Evolutionary conservation across 1,140 invertebrate species (phyloP), one percentile per base, ranked within the genome.

Genomic region (Drosophila bocqueti): DNA sequence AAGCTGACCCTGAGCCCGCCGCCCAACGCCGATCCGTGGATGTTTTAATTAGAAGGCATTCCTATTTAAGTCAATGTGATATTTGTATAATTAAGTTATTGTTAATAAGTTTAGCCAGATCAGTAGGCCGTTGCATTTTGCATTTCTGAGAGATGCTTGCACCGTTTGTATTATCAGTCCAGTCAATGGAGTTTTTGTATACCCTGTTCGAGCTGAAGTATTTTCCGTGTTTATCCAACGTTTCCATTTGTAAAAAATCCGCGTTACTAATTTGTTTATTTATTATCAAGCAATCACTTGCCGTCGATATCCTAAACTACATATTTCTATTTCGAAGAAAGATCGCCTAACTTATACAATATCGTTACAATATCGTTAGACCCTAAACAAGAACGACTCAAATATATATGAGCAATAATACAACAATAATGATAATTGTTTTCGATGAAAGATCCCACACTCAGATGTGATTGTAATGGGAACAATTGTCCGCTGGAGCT

Each of bases 121-220:
- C 6, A 63, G 10, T 74, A 3, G 29, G 42, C 34, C 13, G 24
- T 75, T 47, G 40, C 18, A 34, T 24, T 29, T 4, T 6, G 73
- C 74, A 78, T 77, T 74, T 85, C 54, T 58, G 67, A 81, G 8
- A 86, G 60, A 63, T 86, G 83, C 60, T 10, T 16, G 26, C 29
- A 26, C n/a, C 38, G 57, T 15, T 60, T 67, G 34, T 64, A 74
- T 65, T 34, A 61, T 63, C 45, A 59, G 29, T 24, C 40, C 47
- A 24, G 24, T 24, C 36, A 38, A 18, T 16, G 15, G 15, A n/a
- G 21, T 71, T 59, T 13, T 71, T 58, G 68, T 71, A 68, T 29
- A 69, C 43, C 24, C 18, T 62, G 31, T 54, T 62, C 46, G 34
- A 10, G 31, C 24, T 21, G 26, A 46, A 49, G 54, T 38, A 54